These are phyloP conservation scores for Papilio polytes DNA, from an alignment of 1,140 invertebrate species.

Conservation along the genomic window DNA sequence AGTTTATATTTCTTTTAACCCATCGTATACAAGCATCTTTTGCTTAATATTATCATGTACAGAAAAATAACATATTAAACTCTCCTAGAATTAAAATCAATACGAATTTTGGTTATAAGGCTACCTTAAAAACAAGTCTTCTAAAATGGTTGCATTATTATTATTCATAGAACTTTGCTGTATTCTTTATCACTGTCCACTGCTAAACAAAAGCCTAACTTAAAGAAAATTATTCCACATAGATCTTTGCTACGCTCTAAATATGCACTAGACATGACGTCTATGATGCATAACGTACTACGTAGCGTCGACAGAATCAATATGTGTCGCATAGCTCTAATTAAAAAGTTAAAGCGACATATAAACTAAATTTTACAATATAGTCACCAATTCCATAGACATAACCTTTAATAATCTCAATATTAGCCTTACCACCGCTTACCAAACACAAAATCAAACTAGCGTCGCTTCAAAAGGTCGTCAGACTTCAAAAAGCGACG, in stretches of 20 bases:
- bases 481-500: constrained; percentile 11
- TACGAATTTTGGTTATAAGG: neutral
- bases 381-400: neutral
- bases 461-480: constrained; percentile 18
- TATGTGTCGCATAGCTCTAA: neutral
- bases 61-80: neutral
- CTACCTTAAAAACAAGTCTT: neutral
- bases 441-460: constrained; percentile 28
- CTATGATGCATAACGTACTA: neutral
- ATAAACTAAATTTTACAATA: neutral
- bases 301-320: neutral
- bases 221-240: neutral
- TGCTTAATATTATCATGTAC: neutral
- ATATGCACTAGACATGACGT: neutral
- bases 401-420: neutral
- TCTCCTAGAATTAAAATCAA: neutral
- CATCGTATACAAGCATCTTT: neutral
- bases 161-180: neutral
- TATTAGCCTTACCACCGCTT: constrained; percentile 2
- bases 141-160: neutral
- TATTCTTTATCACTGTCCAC: neutral
- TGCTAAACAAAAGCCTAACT: neutral
- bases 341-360: neutral
- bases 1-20: neutral
- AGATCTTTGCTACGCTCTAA: neutral